Conservation (phyloP, 2,797 vertebrate genomes). For the Argentina silus region DNA sequence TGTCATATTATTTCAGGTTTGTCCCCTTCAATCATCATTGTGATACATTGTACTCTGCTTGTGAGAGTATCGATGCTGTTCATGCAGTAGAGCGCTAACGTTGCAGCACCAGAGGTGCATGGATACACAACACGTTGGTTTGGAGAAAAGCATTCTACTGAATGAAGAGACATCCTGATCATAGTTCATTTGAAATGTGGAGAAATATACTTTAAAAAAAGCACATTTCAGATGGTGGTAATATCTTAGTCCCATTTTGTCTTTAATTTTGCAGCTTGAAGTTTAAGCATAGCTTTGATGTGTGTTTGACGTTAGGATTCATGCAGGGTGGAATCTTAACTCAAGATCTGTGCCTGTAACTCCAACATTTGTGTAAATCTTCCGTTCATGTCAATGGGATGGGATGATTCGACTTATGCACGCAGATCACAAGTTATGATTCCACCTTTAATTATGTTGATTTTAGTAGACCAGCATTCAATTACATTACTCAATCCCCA, state of each 20-base stretch:
- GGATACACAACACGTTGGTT: conserved; percentile 30
- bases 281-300: not conserved
- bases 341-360: too few species aligned
- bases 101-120: conserved; percentile 25
- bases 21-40: too few species aligned
- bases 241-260: conserved; percentile 25
- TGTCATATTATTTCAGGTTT: not conserved
- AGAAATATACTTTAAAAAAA: conserved; percentile 40
- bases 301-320: not conserved
- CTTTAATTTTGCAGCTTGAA: conserved; percentile 40
- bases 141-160: conserved; percentile 46
- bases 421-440: not conserved
- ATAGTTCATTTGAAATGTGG: conserved; percentile 43
- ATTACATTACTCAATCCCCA: not conserved
- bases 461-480: conserved; percentile 35
- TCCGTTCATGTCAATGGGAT: too few species aligned
- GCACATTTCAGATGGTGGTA: conserved; percentile 31
- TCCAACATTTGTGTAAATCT: too few species aligned
- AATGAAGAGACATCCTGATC: conserved; percentile 59
- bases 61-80: conserved; percentile 55
- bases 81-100: conserved; percentile 38
- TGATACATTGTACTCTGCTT: too few species aligned
- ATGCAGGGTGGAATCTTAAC: too few species aligned
- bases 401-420: too few species aligned
- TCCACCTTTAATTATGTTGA: conserved; percentile 29